phyloP scores from a whole-genome alignment of 2,113 vertebrate genomes.

The Atlantisia rogersi region DNA sequence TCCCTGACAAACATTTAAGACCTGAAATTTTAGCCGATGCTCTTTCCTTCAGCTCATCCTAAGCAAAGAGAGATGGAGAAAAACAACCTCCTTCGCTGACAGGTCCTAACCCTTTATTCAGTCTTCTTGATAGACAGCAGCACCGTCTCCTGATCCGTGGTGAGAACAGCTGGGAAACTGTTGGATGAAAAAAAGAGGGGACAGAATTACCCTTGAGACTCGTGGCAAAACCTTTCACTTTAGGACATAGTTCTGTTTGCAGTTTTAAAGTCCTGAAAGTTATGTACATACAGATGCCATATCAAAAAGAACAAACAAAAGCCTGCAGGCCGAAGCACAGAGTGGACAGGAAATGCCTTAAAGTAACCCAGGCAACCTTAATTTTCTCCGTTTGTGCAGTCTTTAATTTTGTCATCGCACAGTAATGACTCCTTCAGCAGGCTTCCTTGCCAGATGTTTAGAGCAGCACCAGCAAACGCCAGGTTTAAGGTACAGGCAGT shows the following conservation, averaged over 20 bases:
- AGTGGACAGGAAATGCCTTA: conserved; percentile 46
- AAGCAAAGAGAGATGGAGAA: background rate
- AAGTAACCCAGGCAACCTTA: conserved; percentile 46
- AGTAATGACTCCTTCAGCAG: background rate
- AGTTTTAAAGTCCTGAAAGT: background rate
- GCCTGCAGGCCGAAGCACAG: background rate
- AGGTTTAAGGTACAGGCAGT: background rate
- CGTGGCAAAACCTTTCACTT: background rate
- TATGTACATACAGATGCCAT: background rate
- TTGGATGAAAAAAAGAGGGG: background rate
- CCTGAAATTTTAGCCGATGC: background rate
- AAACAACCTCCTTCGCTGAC: background rate
- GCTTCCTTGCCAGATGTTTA: conserved; percentile 32
- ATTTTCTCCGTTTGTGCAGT: conserved; percentile 46
- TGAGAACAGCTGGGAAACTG: background rate
- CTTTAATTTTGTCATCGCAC: conserved; percentile 34
- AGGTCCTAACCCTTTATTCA: background rate
- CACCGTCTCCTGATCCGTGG: rapidly evolving
- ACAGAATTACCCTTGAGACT: background rate
- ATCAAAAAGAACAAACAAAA: background rate
- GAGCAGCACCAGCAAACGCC: background rate
- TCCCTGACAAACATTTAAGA: background rate
- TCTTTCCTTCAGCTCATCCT: background rate
- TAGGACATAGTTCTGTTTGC: background rate
- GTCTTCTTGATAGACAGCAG: background rate